Evolutionary conservation across 2,797 vertebrate species (phyloP), one percentile per base, ranked within the genome.

Genomic region (Buceros bicornis): DNA sequence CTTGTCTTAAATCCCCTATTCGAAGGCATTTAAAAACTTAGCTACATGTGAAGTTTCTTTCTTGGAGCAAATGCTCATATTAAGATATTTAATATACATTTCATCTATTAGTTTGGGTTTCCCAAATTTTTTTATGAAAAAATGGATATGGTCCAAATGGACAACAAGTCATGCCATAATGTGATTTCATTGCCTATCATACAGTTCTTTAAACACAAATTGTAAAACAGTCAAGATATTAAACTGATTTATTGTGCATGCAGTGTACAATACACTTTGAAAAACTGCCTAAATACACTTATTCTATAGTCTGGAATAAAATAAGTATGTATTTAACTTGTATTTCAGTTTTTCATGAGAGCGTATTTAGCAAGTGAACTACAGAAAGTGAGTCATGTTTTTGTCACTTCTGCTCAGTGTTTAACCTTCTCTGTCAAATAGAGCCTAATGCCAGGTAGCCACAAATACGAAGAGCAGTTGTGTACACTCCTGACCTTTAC

Each of bases 201-300:
- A 87, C 73, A 77, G 62, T 93, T 95, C 87, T 95, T 88, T 89
- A 91, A 87, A 90, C 78, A 97, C 89, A 95, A 94, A 95, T 42
- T 97, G 97, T 98, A 97, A 92, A 95, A 73, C 92, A 95, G 67
- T 82, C 71, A 89, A 95, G 81, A 54, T 97, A 97, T 96, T 95
- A 93, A 98, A 97, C 77, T 94, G 92, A 96, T 96, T 97, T 96
- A 93, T 93, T 90, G 94, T 98, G 97, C 97, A 97, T 97, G 97
- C 82, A 87, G 87, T 95, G 82, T 97, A 95, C 89, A 96, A 96
- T 94, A 96, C 93, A 92, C 87, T 94, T 94, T 97, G 97, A 89
- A 94, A 94, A 91, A 94, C 91, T 97, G 96, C 95, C 89, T 97
- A 94, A 79, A 82, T 97, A 96, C 96, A 96, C 91, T 98, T 96